Evolutionary conservation across 2,888 invertebrate genomes (phyloP), one percentile per base, ranked within the genome.

Genomic region (Scaptomyza parva): DNA sequence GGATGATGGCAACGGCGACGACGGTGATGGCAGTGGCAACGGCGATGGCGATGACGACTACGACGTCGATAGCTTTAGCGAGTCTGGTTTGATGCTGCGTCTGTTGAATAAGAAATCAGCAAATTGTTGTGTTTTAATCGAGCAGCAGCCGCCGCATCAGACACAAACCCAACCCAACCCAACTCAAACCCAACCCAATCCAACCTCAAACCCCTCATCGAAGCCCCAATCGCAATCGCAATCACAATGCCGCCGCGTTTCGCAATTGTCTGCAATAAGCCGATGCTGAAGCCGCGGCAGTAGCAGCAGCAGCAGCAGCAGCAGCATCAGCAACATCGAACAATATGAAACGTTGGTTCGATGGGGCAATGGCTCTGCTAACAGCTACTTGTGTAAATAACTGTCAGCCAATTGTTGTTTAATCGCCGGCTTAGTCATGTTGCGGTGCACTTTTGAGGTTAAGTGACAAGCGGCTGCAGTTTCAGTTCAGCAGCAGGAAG

Each of bases 361-460:
- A 18, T 45, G 53, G 35, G 48, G 55, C 53, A 57, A 20, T 47
- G 30, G 37, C 37, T 28, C 47, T 30, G 59, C 59, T 67, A 52
- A 55, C 83, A 81, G 82, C 68, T 76, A 82, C 86, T 85, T 87
- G 84, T 83, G 87, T 87, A 85, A 87, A 85, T 85, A 87, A 87
- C 83, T 80, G 86, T 86, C 85, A 86, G 85, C 86, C 88, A 86
- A 86, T 86, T 86, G 85, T 86, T 86, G 86, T 87, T 87, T 80
- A 86, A 86, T 86, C 85, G 88, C 71, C 86, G 73, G 85, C 87
- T 85, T 87, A 87, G 74, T 72, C 68, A 61, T 68, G 68, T 73
- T 69, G 65, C 63, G 63, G 28, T 63, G 59, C 68, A 66, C 66
- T 69, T 70, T 78, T 87, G 78, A 70, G 88, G 86, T 86, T 86